Evolutionary conservation across 1,140 invertebrate species (phyloP), one percentile per base, ranked within the genome.

Genomic region (Solenopsis fugax): DNA sequence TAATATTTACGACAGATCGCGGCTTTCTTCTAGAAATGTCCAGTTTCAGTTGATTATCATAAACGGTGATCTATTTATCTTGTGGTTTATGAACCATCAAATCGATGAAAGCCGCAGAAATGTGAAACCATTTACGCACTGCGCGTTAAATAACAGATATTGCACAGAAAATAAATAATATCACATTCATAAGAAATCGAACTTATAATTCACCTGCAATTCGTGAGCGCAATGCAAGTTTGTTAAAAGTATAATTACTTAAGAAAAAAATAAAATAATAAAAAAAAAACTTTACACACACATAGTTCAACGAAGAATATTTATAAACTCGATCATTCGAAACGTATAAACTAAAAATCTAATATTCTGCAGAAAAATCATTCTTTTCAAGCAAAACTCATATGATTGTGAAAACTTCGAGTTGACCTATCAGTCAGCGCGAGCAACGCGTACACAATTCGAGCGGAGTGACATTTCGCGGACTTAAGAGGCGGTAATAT

Each of bases 381-480:
- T 54, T 69, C 48, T 45, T 56, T 69, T 69, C 62, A 54, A 21
- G 34, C n/a, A 48, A 78, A 6, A 48, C 60, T 80, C n/a, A 34
- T 21, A 60, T 34, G 62, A 67, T 80, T 80, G 77, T 81, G 77
- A 81, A 69, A 81, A 81, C 48, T 52, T 5, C 13, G 10, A 29
- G 48, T 65, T 69, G 77, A 81, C 34, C 77, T 81, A 81, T 81
- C 77, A 81, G 62, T 81, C 77, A 81, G 64, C 21, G 34, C 48
- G 48, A 52, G n/a, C n/a, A 69, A 81, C 7, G 34, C 34, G 34
- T 41, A 69, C 77, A 81, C 77, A 81, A 81, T 69, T 69, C 62
- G 34, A 81, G 48, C 64, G 48, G 34, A 81, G 34, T 60, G 48
- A 86, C 75, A 58, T 88, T 73, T 52, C 13, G n/a, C 64, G 41